These are phyloP conservation scores for Dromiciops gliroides DNA, from an alignment of 2,113 vertebrate species.

Conservation along the genomic window DNA sequence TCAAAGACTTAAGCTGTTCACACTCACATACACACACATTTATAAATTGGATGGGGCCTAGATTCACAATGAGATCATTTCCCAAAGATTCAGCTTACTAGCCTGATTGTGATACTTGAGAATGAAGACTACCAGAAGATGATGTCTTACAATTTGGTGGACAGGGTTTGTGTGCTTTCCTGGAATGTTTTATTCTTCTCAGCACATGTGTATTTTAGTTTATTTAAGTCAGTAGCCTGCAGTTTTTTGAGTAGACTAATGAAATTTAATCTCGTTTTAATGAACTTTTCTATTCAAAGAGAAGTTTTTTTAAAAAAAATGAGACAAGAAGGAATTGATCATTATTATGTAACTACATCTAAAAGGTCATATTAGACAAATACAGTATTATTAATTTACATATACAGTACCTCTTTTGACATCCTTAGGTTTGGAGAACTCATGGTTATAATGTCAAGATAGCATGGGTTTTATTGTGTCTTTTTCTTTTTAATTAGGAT, in stretches of 20 bases:
- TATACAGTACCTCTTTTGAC: constrained; percentile 26
- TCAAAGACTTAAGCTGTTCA: neutral
- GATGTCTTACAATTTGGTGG: constrained; percentile 21
- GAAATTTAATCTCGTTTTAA: constrained; percentile 21
- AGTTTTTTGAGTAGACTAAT: neutral
- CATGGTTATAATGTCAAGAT: neutral
- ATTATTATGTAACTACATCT: constrained; percentile 41
- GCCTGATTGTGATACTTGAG: constrained; percentile 44
- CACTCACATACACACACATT: neutral
- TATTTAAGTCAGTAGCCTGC: neutral
- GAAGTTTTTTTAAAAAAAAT: constrained; percentile 25
- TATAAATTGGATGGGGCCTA: neutral
- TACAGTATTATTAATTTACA: constrained; percentile 40
- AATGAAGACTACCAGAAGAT: constrained; percentile 18
- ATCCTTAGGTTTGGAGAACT: constrained; percentile 39
- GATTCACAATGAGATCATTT: neutral
- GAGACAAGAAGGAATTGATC: constrained; percentile 25
- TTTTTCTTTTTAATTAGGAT: constrained; percentile 84
- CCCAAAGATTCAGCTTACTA: constrained; percentile 42
- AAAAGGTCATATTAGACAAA: constrained; percentile 25
- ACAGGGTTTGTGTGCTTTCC: constrained; percentile 8
- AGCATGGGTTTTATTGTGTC: constrained; percentile 42
- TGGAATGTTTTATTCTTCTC: constrained; percentile 46
- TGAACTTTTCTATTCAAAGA: constrained; percentile 17
- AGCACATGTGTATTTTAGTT: neutral